Evolutionary conservation across 1,140 invertebrate species (phyloP), one percentile per base, ranked within the genome.

Genomic region (Schlechtendalia chinensis): DNA sequence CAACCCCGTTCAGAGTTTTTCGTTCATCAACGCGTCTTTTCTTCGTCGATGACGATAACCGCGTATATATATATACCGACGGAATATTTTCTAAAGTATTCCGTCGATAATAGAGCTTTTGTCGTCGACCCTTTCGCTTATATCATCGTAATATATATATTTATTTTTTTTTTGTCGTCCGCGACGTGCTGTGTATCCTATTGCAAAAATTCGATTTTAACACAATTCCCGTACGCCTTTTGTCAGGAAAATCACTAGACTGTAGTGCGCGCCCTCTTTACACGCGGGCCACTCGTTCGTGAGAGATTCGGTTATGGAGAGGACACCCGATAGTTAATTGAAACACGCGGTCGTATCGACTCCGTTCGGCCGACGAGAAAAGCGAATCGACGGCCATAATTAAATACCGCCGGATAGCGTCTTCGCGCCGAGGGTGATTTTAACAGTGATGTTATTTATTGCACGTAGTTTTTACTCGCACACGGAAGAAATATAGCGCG

Each of bases 311-410:
- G 32, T 45, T 67, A 45, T 29, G 16, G 27, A 63, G 27, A 63
- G 61, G 17, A 63, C 29, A 63, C 29, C 27, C 16, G 29, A 63
- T 63, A 67, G 63, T 67, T 67, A 67, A 67, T 67, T 39, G 63
- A 67, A 67, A 39, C 63, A 39, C 32, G 63, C 14, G 47, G 47
- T 50, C 8, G 63, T 17, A 24, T 5, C 24, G 19, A 39, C 63
- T 67, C 63, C n/a, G 19, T 67, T 45, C 32, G 39, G 63, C 32
- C n/a, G 19, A 22, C 32, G 47, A 39, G 39, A 65, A 67, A 65
- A 45, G n/a, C 63, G 29, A 67, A 67, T 67, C 63, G 63, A 67
- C 63, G n/a, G 32, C 19, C 63, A 39, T 67, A 67, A 67, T 67
- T 39, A 67, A 67, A 67, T 67, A 39, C n/a, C 32, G 19, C 32